These are phyloP conservation scores for Neosilurus mollespiculum DNA, from an alignment of 2,797 vertebrate species.

Conservation along the genomic window DNA sequence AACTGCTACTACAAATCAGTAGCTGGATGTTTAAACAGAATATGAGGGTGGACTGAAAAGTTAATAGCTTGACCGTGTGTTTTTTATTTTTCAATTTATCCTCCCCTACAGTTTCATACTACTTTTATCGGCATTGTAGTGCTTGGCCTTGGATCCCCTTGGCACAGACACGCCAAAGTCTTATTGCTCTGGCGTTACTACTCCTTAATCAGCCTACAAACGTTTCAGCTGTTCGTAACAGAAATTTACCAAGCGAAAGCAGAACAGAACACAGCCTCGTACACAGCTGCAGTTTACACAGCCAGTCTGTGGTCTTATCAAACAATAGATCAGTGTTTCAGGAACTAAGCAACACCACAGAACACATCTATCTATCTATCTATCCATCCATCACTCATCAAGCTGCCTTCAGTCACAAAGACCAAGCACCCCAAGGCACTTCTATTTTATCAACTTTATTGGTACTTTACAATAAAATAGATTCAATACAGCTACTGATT, in stretches of 20 bases:
- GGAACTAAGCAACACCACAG: neutral
- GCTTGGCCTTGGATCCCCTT: too few relatives aligned
- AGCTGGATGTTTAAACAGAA: neutral
- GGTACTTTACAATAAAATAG: neutral
- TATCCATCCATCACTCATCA: too few relatives aligned
- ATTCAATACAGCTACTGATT: neutral
- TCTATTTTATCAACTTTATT: neutral
- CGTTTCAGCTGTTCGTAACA: too few relatives aligned
- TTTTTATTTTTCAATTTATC: too few relatives aligned
- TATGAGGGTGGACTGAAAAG: too few relatives aligned
- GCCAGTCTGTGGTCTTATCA: neutral
- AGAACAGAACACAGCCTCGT: neutral
- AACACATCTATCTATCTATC: neutral
- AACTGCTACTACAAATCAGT: neutral
- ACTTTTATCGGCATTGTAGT: too few relatives aligned
- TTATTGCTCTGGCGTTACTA: too few relatives aligned
- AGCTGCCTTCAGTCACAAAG: neutral
- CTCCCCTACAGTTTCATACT: too few relatives aligned
- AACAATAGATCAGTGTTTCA: neutral
- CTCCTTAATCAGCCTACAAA: too few relatives aligned
- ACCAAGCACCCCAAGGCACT: neutral
- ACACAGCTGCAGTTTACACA: neutral
- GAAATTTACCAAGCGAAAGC: too few relatives aligned
- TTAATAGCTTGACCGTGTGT: too few relatives aligned
- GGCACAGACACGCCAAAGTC: too few relatives aligned